Conservation (phyloP, 2,888 invertebrate genomes). For the Ophion obscuratus region DNA sequence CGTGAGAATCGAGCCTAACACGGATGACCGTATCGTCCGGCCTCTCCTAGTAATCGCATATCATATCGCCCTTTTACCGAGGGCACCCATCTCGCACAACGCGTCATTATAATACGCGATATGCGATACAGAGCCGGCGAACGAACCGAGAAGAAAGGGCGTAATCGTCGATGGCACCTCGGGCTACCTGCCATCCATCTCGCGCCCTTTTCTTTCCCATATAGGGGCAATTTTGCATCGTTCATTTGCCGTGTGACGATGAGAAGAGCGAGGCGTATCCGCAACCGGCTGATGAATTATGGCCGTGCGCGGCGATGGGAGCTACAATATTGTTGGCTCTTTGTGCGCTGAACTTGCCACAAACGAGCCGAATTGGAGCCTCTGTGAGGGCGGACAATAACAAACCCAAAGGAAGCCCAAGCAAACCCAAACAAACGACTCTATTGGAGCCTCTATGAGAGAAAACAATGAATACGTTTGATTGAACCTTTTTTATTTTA, state of each 20-base stretch:
- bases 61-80: conserved; percentile 55
- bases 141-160: conserved; percentile 14
- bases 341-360: no score
- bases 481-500: no score
- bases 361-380: no score
- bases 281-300: conserved; percentile 16
- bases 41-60: conserved; percentile 56
- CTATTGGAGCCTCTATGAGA: no score
- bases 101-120: conserved; percentile 27
- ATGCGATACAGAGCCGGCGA: background rate
- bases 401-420: no score
- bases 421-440: no score
- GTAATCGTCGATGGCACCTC: background rate
- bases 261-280: background rate
- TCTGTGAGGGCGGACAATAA: no score
- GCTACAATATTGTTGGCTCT: no score
- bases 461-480: no score
- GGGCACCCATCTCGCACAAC: conserved; percentile 56
- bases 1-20: conserved; percentile 43
- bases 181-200: background rate
- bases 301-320: background rate
- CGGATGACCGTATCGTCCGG: conserved; percentile 71
- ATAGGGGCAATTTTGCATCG: conserved; percentile 10
- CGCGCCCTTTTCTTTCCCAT: background rate
- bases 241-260: background rate